Evolutionary conservation across 2,888 invertebrate species (phyloP).

Genomic region (Pollenia griseotomentosa): DNA sequence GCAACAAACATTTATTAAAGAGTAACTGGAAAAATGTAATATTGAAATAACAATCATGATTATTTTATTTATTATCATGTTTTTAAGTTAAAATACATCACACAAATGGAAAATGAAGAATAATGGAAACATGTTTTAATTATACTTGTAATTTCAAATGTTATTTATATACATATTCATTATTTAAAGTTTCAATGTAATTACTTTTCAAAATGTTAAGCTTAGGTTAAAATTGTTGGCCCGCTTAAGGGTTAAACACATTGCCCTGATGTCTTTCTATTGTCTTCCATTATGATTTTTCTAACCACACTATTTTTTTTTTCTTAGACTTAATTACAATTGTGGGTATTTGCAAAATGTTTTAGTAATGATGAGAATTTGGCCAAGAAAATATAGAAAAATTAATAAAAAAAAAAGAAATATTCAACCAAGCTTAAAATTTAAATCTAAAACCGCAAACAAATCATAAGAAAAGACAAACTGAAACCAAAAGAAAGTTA

Average conservation of each 20-base stretch:
- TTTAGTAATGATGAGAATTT: conserved; percentile 35
- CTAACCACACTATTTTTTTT: neutral
- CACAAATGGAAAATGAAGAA: neutral
- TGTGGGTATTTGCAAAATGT: neutral
- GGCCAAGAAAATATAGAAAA: conserved; percentile 30
- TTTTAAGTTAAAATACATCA: neutral
- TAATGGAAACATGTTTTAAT: neutral
- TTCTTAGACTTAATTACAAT: neutral
- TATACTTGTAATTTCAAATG: neutral
- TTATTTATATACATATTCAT: neutral
- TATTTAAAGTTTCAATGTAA: too few relatives aligned
- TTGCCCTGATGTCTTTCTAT: neutral
- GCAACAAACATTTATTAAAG: neutral
- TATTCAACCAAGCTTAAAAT: conserved; percentile 12
- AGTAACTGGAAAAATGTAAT: neutral
- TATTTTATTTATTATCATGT: neutral
- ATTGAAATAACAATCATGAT: conserved; percentile 6
- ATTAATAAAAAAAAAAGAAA: neutral
- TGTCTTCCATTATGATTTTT: neutral
- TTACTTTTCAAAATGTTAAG: too few relatives aligned
- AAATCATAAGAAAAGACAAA: neutral
- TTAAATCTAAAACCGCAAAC: neutral
- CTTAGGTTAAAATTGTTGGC: neutral
- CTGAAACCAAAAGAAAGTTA: conserved; percentile 35
- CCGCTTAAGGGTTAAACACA: conserved; percentile 8